Percentiles rank a stretch among this genome's conserved stretches.
Conservation (phyloP, 2,797 vertebrate genomes). For the Neoniphon sammara region DNA sequence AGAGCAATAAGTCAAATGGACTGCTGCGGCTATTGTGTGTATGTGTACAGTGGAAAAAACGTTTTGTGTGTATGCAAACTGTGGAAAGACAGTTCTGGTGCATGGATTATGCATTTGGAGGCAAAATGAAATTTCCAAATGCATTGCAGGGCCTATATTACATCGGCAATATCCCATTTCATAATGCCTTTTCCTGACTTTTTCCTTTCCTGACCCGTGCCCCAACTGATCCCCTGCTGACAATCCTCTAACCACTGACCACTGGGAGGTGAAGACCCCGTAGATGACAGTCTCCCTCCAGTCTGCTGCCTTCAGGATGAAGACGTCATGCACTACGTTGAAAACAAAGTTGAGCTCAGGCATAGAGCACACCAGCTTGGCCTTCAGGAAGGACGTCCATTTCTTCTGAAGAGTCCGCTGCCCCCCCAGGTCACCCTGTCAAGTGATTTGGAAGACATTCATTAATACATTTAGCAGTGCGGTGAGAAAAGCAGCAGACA, state of each 20-base stretch:
- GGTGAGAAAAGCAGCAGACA: too few relatives aligned
- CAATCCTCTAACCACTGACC: conserved; percentile 84
- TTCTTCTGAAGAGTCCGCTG: conserved; percentile 96
- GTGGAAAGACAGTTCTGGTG: not conserved
- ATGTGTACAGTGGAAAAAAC: too few relatives aligned
- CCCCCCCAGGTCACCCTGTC: conserved; percentile 93
- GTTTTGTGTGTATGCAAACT: not conserved
- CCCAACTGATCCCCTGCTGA: not conserved
- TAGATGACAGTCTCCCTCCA: conserved; percentile 91
- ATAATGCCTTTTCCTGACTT: not conserved
- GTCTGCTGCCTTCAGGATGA: conserved; percentile 86
- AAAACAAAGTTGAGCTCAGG: conserved; percentile 95
- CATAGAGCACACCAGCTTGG: conserved; percentile 92
- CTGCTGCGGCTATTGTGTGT: not conserved
- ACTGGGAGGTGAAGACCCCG: conserved; percentile 93
- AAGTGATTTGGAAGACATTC: not conserved
- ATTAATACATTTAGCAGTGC: not conserved
- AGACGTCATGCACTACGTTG: conserved; percentile 93
- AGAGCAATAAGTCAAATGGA: not conserved
- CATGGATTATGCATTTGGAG: not conserved
- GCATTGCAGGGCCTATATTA: not conserved
- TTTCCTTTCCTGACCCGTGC: not conserved
- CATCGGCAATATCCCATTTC: not conserved
- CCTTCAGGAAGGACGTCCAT: conserved; percentile 98
- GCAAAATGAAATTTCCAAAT: not conserved